Conservation (phyloP, 2,888 invertebrate species). For the Leptarthrus brevirostris region DNA sequence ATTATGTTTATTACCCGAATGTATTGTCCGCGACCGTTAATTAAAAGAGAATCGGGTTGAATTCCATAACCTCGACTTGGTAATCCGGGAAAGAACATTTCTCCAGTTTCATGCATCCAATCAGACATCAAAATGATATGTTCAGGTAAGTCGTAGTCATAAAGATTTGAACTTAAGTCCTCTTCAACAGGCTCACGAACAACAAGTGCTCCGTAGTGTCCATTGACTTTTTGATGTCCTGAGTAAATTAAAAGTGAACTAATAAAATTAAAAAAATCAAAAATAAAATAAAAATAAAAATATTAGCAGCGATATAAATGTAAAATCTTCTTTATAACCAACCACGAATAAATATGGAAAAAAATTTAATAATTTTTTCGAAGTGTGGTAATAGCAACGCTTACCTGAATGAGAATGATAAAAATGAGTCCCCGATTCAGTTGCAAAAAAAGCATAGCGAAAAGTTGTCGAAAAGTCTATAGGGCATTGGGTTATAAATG, state of each 20-base stretch:
- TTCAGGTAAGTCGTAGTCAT: conserved; percentile 78
- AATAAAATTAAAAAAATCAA: not conserved
- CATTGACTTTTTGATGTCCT: conserved; percentile 83
- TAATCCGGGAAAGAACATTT: conserved; percentile 60
- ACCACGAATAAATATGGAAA: not conserved
- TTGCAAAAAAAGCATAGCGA: conserved; percentile 77
- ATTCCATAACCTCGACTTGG: conserved; percentile 56
- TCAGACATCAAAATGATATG: conserved; percentile 81
- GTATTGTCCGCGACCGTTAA: conserved; percentile 61
- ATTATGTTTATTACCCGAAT: no score
- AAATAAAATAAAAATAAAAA: not conserved
- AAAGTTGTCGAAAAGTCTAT: conserved; percentile 77
- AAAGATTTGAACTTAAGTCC: conserved; percentile 72
- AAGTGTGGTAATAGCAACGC: not conserved
- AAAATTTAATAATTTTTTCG: not conserved
- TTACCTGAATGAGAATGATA: conserved; percentile 76
- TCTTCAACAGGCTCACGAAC: conserved; percentile 74
- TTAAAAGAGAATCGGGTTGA: conserved; percentile 59
- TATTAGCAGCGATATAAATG: not conserved
- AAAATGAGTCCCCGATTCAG: conserved; percentile 82
- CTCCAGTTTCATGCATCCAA: conserved; percentile 77
- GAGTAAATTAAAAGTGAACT: conserved; percentile 51
- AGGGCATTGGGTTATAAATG: conserved; percentile 85
- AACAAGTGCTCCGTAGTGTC: conserved; percentile 80
- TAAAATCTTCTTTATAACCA: not conserved